Evolutionary conservation across 2,113 vertebrate genomes (phyloP), one percentile per base, ranked within the genome.

Genomic region (Oplegnathus fasciatus): DNA sequence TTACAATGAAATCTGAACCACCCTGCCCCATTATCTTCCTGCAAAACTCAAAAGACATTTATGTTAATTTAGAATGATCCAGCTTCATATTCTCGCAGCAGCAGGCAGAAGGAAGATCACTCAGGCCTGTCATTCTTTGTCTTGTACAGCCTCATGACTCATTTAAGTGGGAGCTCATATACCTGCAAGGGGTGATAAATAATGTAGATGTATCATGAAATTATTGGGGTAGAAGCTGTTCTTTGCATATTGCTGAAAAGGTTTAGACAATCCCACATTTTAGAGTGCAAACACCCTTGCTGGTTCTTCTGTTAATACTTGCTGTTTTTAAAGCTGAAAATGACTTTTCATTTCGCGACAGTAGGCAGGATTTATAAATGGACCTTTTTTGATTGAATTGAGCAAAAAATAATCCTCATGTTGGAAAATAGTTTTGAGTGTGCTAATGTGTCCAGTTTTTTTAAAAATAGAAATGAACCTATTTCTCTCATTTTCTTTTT

Each of bases 171-270:
- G 83, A 88, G 78, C 85, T 92, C 79, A 72, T 88, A 90, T 78
- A 91, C 87, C 90, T 90, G 83, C 83, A 61, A 92, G 83, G 86
- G 84, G 32, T 89, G n/a, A 87, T 92, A 88, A 88, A 93, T 91
- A 93, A 93, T 91, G 79, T 75, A 92, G 79, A 62, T 44, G 50
- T 80, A 88, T 93, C 75, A 73, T 86, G 78, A 88, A 91, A 89
- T 86, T 85, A 91, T 89, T 88, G 83, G 85, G 71, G 28, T 89
- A 78, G 90, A 90, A 88, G 80, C 80, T 72, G 58, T 79, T 84
- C 55, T 71, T 83, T 83, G 80, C 32, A 50, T 50, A 50, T 50
- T 50, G 48, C 48, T 22, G 17, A 20, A 22, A 50, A 50, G 48
- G 48, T 50, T 50, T 50, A 1, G 4, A 20, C 48, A 7, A 8